phyloP scores from a whole-genome alignment of 2,113 vertebrate genomes.

The Nematolebias whitei region DNA sequence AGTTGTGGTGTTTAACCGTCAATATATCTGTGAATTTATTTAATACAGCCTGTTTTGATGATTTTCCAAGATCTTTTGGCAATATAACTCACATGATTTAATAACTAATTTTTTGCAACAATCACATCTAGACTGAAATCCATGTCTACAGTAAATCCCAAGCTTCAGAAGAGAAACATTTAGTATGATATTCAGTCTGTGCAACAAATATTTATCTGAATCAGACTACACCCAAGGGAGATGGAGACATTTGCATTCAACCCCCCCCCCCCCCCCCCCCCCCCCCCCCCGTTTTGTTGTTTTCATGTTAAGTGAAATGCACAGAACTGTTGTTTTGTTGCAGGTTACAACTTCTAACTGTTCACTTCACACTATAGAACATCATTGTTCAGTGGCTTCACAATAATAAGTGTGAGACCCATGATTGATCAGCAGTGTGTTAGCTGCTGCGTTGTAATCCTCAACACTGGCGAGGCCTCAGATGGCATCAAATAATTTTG shows the following conservation, averaged over 20 bases:
- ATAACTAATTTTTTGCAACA: slow-evolving; percentile 3
- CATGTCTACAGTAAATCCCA: slow-evolving; percentile 45
- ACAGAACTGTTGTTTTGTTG: slow-evolving; percentile 52
- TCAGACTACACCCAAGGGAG: slow-evolving; percentile 64
- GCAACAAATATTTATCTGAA: slow-evolving; percentile 74
- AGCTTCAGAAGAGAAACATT: slow-evolving; percentile 40
- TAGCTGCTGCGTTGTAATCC: slow-evolving; percentile 64
- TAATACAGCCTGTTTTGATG: slow-evolving; percentile 5
- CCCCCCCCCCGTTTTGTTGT: slow-evolving; percentile 38
- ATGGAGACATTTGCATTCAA: slow-evolving; percentile 51
- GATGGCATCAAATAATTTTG: slow-evolving; percentile 67
- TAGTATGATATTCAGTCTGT: slow-evolving; percentile 65
- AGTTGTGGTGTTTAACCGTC: neutral
- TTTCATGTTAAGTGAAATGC: slow-evolving; percentile 50
- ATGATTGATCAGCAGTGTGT: slow-evolving; percentile 73
- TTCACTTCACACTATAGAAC: slow-evolving; percentile 64
- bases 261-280: slow-evolving; percentile 21
- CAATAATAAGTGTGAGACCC: slow-evolving; percentile 64
- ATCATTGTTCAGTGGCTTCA: slow-evolving; percentile 59
- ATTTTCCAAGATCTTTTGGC: slow-evolving; percentile 24
- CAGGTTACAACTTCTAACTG: slow-evolving; percentile 57
- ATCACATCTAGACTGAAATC: neutral
- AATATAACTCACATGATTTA: neutral
- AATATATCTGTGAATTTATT: slow-evolving; percentile 16
- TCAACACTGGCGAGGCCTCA: slow-evolving; percentile 55